Evolutionary conservation across 2,113 vertebrate species (phyloP), one percentile per base, ranked within the genome.

Genomic region (Gobius niger): DNA sequence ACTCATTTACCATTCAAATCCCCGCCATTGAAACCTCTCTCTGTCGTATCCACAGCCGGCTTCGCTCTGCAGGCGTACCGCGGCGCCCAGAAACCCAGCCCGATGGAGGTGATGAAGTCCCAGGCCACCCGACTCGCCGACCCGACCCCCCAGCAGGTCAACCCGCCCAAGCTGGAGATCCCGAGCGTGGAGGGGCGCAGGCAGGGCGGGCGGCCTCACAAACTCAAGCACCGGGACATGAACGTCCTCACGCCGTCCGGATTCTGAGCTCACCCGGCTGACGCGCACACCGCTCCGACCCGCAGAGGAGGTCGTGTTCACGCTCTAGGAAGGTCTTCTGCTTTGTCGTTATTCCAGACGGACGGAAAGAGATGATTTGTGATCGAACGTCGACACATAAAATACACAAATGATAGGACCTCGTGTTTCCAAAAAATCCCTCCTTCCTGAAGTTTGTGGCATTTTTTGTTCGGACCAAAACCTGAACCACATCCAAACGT

Each of bases 41-140:
- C 15, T 41, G 14, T 40, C 67, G 2, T 70, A 16, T 65, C 63
- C 65, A 47, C 84, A 95, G 95, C 92, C 63, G 94, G 94, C 59
- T 96, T 98, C 85, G 93, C 96, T 1, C 72, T 96, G 79, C 96
- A 98, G 88, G 78, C 92, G 13, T 96, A 97, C 70, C 93, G 92
- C 34, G 95, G 96, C 9, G 93, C 93, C 51, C 95, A 95, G 80
- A 99, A 97, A 57, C 95, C 95, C 5, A 93, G 94, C 11, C 94
- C 96, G 1, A 95, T 98, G 95, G 97, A 98, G 74, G 85, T 97
- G 73, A 96, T 98, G 91, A 94, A 94, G 81, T 91, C 91, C 0
- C 96, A 96, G 86, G 92, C 91, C 77, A 86, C 92, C 0, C 92
- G 93, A 5, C 84, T 95, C 82, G 70, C 85, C 0, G 96, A 91